These are phyloP conservation scores for Idaea straminata DNA, from an alignment of 2,888 invertebrate species.

Conservation along the genomic window DNA sequence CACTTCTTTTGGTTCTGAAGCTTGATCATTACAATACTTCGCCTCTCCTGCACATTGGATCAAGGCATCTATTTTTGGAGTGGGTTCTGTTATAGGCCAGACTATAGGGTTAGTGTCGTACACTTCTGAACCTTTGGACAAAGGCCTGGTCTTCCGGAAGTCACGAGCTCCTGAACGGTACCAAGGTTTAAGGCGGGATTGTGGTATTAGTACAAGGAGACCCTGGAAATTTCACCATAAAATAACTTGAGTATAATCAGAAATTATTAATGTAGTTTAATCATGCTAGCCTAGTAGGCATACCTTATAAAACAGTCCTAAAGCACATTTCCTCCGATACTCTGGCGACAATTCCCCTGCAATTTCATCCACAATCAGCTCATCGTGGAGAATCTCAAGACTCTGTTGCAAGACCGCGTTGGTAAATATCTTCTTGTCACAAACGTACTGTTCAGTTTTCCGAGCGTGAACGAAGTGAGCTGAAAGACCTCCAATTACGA, in stretches of 20 bases:
- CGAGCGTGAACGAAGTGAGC: constrained; percentile 78
- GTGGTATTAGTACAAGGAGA: constrained; percentile 73
- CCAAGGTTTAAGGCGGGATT: constrained; percentile 58
- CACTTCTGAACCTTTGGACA: constrained; percentile 82
- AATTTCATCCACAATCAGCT: constrained; percentile 61
- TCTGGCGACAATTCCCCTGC: constrained; percentile 80
- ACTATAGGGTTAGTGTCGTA: constrained; percentile 82
- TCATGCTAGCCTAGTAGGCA: constrained; percentile 7
- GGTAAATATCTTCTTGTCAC: constrained; percentile 60
- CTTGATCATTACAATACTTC: constrained; percentile 82
- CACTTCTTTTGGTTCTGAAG: constrained; percentile 80
- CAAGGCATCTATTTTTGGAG: constrained; percentile 82
- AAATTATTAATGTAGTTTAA: too few species aligned
- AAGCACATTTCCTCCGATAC: constrained; percentile 81
- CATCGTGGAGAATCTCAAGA: constrained; percentile 75
- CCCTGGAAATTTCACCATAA: constrained; percentile 51
- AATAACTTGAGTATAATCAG: background rate
- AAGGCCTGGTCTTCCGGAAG: constrained; percentile 71
- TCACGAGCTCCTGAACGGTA: constrained; percentile 74
- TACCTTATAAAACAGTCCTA: constrained; percentile 84
- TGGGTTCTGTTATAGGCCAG: constrained; percentile 84
- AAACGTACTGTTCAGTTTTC: constrained; percentile 75
- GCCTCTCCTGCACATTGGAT: constrained; percentile 84
- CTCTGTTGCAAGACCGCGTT: constrained; percentile 73
- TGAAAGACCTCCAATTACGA: constrained; percentile 83